These are phyloP conservation scores for Holothuria scabra DNA, from an alignment of 53 echinoderm and acorn worm genomes.

Conservation along the genomic window DNA sequence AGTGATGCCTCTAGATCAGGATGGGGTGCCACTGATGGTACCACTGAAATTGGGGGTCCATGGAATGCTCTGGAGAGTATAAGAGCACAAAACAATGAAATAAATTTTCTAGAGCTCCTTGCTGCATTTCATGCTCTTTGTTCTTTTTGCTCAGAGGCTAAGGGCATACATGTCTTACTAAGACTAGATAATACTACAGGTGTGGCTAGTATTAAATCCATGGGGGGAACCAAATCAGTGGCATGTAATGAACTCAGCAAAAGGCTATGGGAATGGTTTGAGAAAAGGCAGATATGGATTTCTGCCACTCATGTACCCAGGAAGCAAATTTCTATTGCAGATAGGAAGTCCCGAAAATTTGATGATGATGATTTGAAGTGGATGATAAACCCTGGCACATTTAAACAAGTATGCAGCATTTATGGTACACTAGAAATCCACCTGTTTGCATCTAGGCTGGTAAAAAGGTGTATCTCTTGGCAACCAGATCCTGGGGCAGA, in stretches of 20 bases:
- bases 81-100: background rate
- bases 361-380: constrained; percentile 52
- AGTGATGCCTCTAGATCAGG: constrained; percentile 31
- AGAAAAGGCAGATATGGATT: background rate
- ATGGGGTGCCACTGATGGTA: constrained; percentile 43
- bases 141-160: constrained; percentile 46
- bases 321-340: background rate
- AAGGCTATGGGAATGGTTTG: constrained; percentile 58
- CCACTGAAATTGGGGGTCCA: background rate
- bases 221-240: background rate
- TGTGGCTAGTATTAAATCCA: constrained; percentile 5
- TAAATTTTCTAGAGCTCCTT: too few relatives aligned
- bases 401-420: constrained; percentile 6
- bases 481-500: constrained; percentile 47
- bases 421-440: constrained; percentile 55
- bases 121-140: constrained; percentile 7
- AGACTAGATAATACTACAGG: constrained; percentile 37
- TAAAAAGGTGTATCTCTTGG: constrained; percentile 46
- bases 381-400: constrained; percentile 46
- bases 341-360: constrained; percentile 58
- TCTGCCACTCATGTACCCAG: too few relatives aligned
- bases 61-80: background rate
- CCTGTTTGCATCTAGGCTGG: constrained; percentile 62
- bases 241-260: constrained; percentile 19
- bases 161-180: background rate